A percentile compares a stretch with the other conserved stretches of the same genome.
phyloP scores from a whole-genome alignment of 2,797 vertebrate genomes.

The Sorex maritimensis region DNA sequence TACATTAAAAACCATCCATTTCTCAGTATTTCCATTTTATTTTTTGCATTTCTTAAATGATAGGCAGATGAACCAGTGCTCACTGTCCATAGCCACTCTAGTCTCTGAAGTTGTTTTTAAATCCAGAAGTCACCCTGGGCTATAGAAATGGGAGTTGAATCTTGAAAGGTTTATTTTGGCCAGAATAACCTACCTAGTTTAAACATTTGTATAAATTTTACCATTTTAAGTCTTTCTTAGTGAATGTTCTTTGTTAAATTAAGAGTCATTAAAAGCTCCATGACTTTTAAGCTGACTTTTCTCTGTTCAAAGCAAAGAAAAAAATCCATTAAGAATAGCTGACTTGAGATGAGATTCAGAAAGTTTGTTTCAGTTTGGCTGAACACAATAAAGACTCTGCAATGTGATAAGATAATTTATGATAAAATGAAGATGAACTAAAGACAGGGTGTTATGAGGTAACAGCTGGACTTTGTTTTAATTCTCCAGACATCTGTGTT shows the following conservation, averaged over 20 bases:
- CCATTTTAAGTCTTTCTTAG: conserved; percentile 2
- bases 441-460: conserved; percentile 41
- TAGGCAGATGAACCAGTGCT: neutral
- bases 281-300: neutral
- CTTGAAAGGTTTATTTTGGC: too few relatives aligned
- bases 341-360: conserved; percentile 51
- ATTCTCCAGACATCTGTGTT: conserved; percentile 58
- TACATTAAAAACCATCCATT: neutral
- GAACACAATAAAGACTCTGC: conserved; percentile 12
- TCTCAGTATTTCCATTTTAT: neutral
- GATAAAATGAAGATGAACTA: conserved; percentile 72
- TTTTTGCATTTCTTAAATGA: neutral
- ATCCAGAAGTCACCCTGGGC: neutral
- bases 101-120: neutral
- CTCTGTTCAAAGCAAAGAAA: conserved; percentile 56
- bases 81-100: neutral
- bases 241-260: neutral
- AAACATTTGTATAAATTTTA: conserved; percentile 47
- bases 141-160: too few relatives aligned
- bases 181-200: neutral
- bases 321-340: conserved; percentile 47
- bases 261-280: conserved; percentile 56
- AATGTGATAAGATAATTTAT: conserved; percentile 71
- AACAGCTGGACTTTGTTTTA: conserved; percentile 53
- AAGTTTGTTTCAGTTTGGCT: conserved; percentile 54